A percentile compares a stretch with the other conserved stretches of the same genome.
Conservation (phyloP, 1,140 invertebrate species). For the Stenopsyche tienmushanensis region DNA sequence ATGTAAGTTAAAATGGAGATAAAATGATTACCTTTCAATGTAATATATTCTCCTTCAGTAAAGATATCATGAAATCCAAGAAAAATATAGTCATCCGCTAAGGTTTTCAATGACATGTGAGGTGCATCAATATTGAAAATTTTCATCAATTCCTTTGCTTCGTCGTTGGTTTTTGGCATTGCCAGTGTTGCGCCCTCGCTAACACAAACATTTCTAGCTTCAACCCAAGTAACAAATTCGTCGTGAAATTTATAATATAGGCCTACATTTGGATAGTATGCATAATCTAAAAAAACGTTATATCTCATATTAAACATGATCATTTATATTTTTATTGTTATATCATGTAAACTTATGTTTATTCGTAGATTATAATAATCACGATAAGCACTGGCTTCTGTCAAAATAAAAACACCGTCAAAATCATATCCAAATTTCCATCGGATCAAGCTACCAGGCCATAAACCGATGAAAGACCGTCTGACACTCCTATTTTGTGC, state of each 20-base stretch:
- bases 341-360: no score
- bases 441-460: no score
- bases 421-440: background rate
- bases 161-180: background rate
- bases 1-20: no score
- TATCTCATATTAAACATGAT: no score
- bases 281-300: no score
- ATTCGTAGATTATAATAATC: no score
- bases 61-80: background rate
- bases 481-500: no score
- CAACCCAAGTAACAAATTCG: background rate
- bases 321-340: background rate
- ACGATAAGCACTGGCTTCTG: no score
- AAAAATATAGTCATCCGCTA: background rate
- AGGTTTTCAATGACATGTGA: background rate
- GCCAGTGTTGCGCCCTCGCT: slow-evolving; percentile 1
- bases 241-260: slow-evolving; percentile 8
- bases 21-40: background rate
- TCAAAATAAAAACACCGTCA: background rate
- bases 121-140: slow-evolving; percentile 3
- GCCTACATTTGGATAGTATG: background rate
- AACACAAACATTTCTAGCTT: background rate
- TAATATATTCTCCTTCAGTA: background rate
- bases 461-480: no score
- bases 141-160: background rate